Base-by-base conservation (phyloP, 2,113 vertebrate genomes). In the Atractosteus spatula region DNA sequence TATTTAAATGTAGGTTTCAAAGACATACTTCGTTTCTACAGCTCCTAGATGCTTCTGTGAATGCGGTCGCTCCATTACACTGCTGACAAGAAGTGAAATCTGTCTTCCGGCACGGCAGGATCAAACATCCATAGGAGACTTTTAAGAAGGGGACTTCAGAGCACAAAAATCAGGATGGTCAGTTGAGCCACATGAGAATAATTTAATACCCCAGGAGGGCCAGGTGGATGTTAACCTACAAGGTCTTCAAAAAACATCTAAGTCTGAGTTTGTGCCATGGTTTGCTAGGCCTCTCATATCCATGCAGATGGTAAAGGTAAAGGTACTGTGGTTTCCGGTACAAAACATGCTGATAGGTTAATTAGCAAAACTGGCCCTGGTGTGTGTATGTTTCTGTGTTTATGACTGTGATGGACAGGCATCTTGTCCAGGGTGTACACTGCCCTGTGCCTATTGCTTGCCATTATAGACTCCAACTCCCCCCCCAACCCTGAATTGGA, bases 21-120 rank as follows among this genome's bases (percentile, higher is more conserved):
- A 66, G 12, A 41, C 44, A 14, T 47, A 51, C 45, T 16, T 55
- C 10, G 29, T 43, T 16, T 73, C 71, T 55, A 73, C 41, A 73
- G n/a, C n/a, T 13, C 57, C 57, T 59, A 55, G 47, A 44, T 43
- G 51, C 54, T 11, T 55, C 3, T 71, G 70, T 29, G 14, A 72
- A 62, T 72, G 62, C 56, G 71, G 62, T 55, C 45, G 12, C 7
- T 43, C 7, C 44, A 55, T 17, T 55, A 55, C 56, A 41, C 61
- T 63, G 62, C 12, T 56, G n/a, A 72, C 63, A 41, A 56, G 71
- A 41, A 72, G 62, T 55, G 71, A 72, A 54, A 72, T 62, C 71
- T 44, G 41, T 43, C 63, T 56, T 11, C 62, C 71, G 16, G 12
- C 43, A 3, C 41, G 66, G 63, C 71, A 72, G 41, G 41, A 51